Base-by-base conservation (phyloP, 2,888 invertebrate genomes). In the Spicauda simplicius region DNA sequence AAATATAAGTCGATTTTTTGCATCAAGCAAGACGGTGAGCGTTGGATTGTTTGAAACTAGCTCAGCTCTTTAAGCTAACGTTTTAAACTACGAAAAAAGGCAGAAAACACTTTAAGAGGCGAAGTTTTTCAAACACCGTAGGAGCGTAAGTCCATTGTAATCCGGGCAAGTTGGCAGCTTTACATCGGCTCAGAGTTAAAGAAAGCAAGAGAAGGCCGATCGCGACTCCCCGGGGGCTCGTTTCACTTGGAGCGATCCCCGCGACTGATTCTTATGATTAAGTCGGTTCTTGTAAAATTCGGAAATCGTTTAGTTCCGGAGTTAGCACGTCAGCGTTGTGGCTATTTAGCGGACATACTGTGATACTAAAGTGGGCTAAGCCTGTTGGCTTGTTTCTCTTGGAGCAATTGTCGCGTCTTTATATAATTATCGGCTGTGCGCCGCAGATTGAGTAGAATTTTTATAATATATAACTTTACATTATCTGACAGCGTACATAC, bases 191-290 rank as follows among this genome's bases (percentile, higher is more conserved):
- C 59, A 54, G 45, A 59, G 55, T 66, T 50, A 61, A 61, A 61
- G 19, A 53, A 61, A 61, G 61, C 37, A 61, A 53, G 53, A 61
- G 52, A 12, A 60, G 30, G 18, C n/a, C 53, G 53, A 53, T 53
- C 53, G 61, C 20, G 53, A 30, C 53, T 53, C 61, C 19, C 52
- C 12, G 37, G 37, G 53, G 61, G 37, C 37, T 61, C 53, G 61
- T 53, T 33, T 86, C 78, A 82, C 80, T 81, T 80, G 83, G 80
- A 89, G 85, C 90, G 89, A 88, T 91, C 90, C 85, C 88, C 87
- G 87, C 88, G 85, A 83, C 80, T 90, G 86, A 45, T 86, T 91
- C 88, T 90, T 91, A 92, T 92, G 90, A 92, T 92, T 92, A 91
- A 92, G 88, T 37, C 37, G 37, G 37, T 37, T 37, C 37, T 37